phyloP scores from a whole-genome alignment of 2,797 vertebrate genomes.

The Arvicola amphibius region DNA sequence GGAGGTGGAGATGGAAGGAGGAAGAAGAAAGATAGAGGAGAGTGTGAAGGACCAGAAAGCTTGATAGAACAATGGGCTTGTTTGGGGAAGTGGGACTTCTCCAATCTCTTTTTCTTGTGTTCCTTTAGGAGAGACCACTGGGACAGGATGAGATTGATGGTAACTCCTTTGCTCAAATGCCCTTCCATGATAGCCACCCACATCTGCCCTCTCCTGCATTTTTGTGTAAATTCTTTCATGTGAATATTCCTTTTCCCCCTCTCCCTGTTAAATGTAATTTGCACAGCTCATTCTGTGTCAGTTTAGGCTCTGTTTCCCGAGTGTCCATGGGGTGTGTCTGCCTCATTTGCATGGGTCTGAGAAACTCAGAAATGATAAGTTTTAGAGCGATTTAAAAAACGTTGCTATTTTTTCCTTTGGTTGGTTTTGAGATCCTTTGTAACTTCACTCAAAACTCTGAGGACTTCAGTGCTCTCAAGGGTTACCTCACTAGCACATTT shows the following conservation, averaged over 20 bases:
- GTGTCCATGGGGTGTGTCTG: background rate
- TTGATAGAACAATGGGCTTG: rapidly evolving
- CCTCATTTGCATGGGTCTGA: background rate
- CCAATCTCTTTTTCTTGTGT: background rate
- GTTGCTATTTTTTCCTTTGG: background rate
- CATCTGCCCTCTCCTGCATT: background rate
- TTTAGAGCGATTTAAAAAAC: background rate
- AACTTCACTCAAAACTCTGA: background rate
- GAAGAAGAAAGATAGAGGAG: background rate
- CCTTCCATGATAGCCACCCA: background rate
- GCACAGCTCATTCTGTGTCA: background rate
- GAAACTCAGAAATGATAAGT: background rate
- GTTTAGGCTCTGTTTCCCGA: background rate
- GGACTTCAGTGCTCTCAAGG: background rate
- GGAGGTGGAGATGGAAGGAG: background rate
- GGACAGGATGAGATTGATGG: slow-evolving; percentile 85
- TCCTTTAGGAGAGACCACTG: slow-evolving; percentile 79
- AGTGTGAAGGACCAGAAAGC: background rate
- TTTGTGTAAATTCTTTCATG: background rate
- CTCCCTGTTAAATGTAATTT: background rate
- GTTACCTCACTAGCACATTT: background rate
- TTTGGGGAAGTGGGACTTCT: background rate
- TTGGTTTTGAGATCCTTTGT: background rate
- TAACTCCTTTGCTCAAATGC: slow-evolving; percentile 46
- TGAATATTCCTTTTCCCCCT: background rate